A percentile compares a stretch with the other conserved stretches of the same genome.
These are phyloP conservation scores for Eulemur albifrons DNA, from an alignment of 2,797 vertebrate genomes.

Conservation along the genomic window DNA sequence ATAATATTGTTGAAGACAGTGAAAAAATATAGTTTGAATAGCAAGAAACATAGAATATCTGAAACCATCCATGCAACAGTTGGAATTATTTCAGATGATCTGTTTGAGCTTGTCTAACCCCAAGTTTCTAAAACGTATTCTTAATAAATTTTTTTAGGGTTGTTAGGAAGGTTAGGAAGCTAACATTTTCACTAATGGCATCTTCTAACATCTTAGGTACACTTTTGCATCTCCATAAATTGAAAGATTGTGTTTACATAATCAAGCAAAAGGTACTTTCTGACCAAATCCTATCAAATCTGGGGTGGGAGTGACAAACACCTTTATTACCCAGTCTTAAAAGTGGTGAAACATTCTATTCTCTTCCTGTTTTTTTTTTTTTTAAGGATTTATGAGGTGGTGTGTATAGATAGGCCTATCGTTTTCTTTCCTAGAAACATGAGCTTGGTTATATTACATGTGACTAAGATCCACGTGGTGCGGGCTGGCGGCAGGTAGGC, in stretches of 20 bases:
- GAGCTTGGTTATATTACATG: not conserved
- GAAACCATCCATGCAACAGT: not conserved
- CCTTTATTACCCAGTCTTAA: not conserved
- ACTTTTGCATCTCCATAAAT: slow-evolving; percentile 3
- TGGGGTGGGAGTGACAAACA: not conserved
- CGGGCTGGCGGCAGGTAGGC: not conserved
- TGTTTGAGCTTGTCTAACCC: not conserved
- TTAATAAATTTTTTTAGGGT: not conserved
- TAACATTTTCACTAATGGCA: slow-evolving; percentile 29
- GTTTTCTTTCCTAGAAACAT: not conserved
- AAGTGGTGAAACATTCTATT: not conserved
- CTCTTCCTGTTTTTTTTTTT: not conserved
- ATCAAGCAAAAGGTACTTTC: slow-evolving; percentile 12
- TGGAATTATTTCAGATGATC: not conserved
- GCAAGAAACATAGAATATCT: not conserved
- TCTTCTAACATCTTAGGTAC: not conserved
- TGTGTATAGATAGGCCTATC: not conserved
- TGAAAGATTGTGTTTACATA: not conserved
- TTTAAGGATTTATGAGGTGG: not conserved
- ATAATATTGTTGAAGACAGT: not conserved
- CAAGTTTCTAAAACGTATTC: not conserved
- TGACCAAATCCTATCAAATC: not conserved
- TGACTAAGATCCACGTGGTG: not conserved
- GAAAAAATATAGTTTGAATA: not conserved
- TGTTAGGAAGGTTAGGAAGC: not conserved